A percentile compares a stretch with the other conserved stretches of the same genome.
Evolutionary conservation across 1,140 invertebrate genomes (phyloP).

Genomic region (Centruroides vittatus): DNA sequence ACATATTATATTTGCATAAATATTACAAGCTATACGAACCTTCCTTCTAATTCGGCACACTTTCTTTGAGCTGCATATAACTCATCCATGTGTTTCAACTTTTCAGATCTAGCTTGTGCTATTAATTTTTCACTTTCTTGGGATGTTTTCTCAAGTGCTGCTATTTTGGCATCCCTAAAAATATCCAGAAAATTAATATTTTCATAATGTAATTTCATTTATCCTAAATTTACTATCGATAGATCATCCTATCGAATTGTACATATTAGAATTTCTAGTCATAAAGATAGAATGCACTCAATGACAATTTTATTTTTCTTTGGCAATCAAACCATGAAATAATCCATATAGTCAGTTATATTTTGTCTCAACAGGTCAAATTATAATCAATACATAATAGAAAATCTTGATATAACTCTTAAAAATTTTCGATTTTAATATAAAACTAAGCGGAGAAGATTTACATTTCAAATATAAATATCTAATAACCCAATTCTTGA

Average conservation of each 20-base stretch:
- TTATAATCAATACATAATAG: too few relatives aligned
- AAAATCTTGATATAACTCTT: too few relatives aligned
- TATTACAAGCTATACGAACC: slow-evolving; percentile 30
- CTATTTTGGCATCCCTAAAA: slow-evolving; percentile 65
- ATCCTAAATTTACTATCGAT: slow-evolving; percentile 3
- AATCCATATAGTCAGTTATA: too few relatives aligned
- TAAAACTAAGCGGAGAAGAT: too few relatives aligned
- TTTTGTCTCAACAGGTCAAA: too few relatives aligned
- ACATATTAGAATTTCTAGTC: not conserved
- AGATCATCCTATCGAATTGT: not conserved
- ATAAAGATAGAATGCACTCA: too few relatives aligned
- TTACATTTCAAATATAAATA: too few relatives aligned
- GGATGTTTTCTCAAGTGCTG: slow-evolving; percentile 66
- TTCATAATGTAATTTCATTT: slow-evolving; percentile 14
- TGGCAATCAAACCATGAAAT: too few relatives aligned
- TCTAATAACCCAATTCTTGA: too few relatives aligned
- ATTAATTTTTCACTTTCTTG: slow-evolving; percentile 75
- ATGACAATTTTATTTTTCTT: too few relatives aligned
- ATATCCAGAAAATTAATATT: slow-evolving; percentile 8
- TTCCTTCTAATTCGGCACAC: slow-evolving; percentile 63
- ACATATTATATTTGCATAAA: too few relatives aligned
- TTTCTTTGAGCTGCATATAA: slow-evolving; percentile 62
- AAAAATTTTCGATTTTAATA: too few relatives aligned
- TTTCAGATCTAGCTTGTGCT: slow-evolving; percentile 67
- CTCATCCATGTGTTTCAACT: slow-evolving; percentile 64